Evolutionary conservation across 2,113 vertebrate species (phyloP), one percentile per base, ranked within the genome.

Genomic region (Cochlearius cochlearius): DNA sequence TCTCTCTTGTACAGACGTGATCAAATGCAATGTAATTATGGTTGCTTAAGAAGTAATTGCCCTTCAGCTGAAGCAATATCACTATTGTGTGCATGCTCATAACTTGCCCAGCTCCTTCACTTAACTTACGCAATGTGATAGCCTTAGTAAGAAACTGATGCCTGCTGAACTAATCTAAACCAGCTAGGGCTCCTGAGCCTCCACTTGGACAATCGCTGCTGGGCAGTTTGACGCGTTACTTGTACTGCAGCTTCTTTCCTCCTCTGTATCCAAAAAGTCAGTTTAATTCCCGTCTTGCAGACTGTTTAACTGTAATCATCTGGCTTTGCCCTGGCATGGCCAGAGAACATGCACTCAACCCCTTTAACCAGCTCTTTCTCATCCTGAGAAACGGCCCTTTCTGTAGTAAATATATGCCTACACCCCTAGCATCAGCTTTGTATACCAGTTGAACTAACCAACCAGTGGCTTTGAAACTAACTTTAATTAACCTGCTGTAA

Each of bases 61-160:
- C 41, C 56, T 89, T 91, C 79, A 84, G 59, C 83, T 96, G 96
- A 89, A 92, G 89, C 83, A 96, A 92, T 59, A 50, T 45, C 93
- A 78, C 47, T 47, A 72, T 59, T 91, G 84, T 67, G 78, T 77
- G 21, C 76, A 59, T 25, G 76, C 49, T 91, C 6, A 0, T 23
- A 67, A 56, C 60, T 91, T 67, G 52, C 73, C 59, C 89, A 55
- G 91, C 55, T 83, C 79, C 45, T 88, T 92, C 76, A 45, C 79
- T 88, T 72, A 18, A 36, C 41, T 96, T 95, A 60, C 9, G 30
- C 86, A 96, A 89, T 27, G 30, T 5, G 23, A n/a, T 76, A 68
- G 86, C 29, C 49, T 88, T 45, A 30, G 67, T 67, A 52, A 83
- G 76, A 73, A 53, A 39, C 78, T 67, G 38, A 9, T 86, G 80